Percentiles rank a stretch among this genome's conserved stretches.
These are phyloP conservation scores for Pogonocichla stellata DNA, from an alignment of 2,113 vertebrate species.

Conservation along the genomic window DNA sequence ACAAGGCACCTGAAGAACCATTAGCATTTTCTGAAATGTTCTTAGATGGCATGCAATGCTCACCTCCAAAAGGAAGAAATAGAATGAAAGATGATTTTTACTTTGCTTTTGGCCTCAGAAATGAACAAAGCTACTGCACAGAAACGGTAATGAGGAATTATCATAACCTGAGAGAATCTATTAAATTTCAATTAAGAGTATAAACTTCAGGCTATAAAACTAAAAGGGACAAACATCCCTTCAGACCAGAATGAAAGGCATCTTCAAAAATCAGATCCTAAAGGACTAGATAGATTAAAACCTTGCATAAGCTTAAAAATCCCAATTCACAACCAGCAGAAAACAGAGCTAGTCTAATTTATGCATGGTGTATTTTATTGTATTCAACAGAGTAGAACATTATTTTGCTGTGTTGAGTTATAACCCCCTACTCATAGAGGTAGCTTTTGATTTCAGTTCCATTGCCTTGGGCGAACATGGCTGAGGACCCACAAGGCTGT, in stretches of 20 bases:
- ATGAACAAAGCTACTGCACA: background rate
- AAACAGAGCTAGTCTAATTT: slow-evolving; percentile 56
- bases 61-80: background rate
- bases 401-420: slow-evolving; percentile 62
- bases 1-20: background rate
- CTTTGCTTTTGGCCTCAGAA: background rate
- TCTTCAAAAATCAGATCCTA: slow-evolving; percentile 64
- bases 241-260: slow-evolving; percentile 63
- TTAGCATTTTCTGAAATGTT: background rate
- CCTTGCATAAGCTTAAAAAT: slow-evolving; percentile 51
- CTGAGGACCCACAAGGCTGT: slow-evolving; percentile 71
- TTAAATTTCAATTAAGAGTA: slow-evolving; percentile 63
- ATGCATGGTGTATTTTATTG: slow-evolving; percentile 39
- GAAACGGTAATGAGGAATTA: slow-evolving; percentile 6
- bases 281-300: slow-evolving; percentile 67
- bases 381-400: slow-evolving; percentile 24
- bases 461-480: slow-evolving; percentile 74
- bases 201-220: slow-evolving; percentile 48
- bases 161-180: slow-evolving; percentile 53
- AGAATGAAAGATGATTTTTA: background rate
- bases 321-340: slow-evolving; percentile 53
- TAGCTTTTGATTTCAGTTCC: slow-evolving; percentile 75
- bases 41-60: background rate
- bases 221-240: slow-evolving; percentile 60
- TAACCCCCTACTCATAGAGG: slow-evolving; percentile 52